Base-by-base conservation (phyloP, 2,888 invertebrate species). In the Amphimallon solstitiale region DNA sequence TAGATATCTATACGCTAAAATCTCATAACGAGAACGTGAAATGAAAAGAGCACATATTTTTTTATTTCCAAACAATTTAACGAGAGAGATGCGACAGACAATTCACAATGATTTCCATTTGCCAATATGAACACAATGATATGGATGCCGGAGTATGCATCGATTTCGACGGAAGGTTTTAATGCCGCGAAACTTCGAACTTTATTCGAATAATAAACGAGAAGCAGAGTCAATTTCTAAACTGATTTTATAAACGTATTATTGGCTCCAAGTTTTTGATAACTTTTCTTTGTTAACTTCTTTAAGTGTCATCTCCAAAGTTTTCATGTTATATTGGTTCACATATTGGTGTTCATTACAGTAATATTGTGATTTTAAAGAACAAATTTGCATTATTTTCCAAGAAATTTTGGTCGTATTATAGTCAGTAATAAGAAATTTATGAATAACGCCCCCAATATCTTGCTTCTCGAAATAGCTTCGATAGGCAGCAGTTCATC, bases 161-260 rank as follows among this genome's bases (percentile, higher is more conserved):
- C 56, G 56, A 23, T 23, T 56, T 40, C 56, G 43, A 43, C 40
- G 15, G 40, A 23, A 59, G 43, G 40, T 59, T 43, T 59, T 45
- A 59, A 23, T 29, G 43, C 43, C 23, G 43, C 23, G 34, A 43
- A 56, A 59, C 43, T 59, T 59, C 10, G 15, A 59, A 59, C 56
- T 59, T 59, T 29, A 43, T 59, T 21, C 29, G 56, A 43, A 59
- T 59, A 59, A 59, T 59, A 59, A 59, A 43, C 43, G 56, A 12
- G n/a, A 29, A n/a, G 56, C 40, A 15, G 34, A 45, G 43, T 59
- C 56, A n/a, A 59, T 59, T 59, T 59, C 56, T 43, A 43, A 43
- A 59, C 29, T 23, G 43, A 59, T 45, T 59, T 43, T 43, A 29
- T 29, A 43, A 59, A 43, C 56, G 43, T 59, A 43, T 59, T 59